Conservation (phyloP, 2,888 invertebrate species). For the Nephrocerus scutellatus region DNA sequence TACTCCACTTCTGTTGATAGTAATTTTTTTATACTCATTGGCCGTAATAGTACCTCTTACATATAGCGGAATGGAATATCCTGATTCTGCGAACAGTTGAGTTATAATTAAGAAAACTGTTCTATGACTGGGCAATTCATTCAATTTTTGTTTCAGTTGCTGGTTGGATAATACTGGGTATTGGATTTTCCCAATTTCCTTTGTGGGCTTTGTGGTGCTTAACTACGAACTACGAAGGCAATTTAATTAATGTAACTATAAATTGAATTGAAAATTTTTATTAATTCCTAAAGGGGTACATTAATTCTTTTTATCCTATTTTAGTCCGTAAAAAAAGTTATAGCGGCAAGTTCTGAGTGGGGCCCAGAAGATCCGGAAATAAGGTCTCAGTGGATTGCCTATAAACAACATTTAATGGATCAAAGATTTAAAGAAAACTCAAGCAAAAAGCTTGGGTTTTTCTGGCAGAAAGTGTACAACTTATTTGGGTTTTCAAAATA, state of each 20-base stretch:
- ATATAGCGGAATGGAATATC: conserved; percentile 55
- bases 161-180: conserved; percentile 51
- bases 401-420: conserved; percentile 49
- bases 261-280: neutral
- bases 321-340: conserved; percentile 47
- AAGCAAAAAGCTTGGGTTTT: conserved; percentile 30
- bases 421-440: conserved; percentile 34
- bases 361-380: conserved; percentile 55
- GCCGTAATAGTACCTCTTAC: conserved; percentile 52
- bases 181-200: conserved; percentile 51
- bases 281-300: neutral
- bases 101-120: too few relatives aligned
- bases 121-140: too few relatives aligned
- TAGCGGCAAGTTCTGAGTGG: conserved; percentile 54
- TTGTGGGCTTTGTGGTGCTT: conserved; percentile 47
- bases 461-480: conserved; percentile 36
- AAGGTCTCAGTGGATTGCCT: conserved; percentile 55
- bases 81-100: conserved; percentile 54
- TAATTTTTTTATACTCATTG: conserved; percentile 65
- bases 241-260: conserved; percentile 24
- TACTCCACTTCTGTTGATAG: conserved; percentile 61
- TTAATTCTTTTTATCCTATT: conserved; percentile 1
- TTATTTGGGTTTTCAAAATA: conserved; percentile 35
- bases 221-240: conserved; percentile 23
- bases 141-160: conserved; percentile 43